Conservation (phyloP, 2,797 vertebrate species). For the Hybognathus amarus region DNA sequence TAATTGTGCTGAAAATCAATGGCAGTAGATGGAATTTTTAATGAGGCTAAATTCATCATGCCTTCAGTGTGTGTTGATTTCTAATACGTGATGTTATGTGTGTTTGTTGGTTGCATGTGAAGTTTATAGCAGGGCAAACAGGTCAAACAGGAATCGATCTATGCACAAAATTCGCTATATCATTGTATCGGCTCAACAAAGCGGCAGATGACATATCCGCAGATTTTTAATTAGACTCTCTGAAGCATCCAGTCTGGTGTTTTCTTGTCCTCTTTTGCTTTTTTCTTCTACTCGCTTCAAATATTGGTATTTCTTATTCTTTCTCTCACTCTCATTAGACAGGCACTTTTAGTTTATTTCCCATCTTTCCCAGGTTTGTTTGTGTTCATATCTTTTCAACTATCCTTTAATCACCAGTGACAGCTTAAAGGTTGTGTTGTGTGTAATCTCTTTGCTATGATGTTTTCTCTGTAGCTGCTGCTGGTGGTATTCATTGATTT, state of each 20-base stretch:
- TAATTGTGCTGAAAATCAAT: slow-evolving; percentile 12
- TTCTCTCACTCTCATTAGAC: slow-evolving; percentile 34
- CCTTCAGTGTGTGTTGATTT: not conserved
- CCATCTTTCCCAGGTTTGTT: slow-evolving; percentile 10
- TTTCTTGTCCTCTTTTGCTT: not conserved
- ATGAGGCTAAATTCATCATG: not conserved
- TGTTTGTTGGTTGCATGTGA: slow-evolving; percentile 15
- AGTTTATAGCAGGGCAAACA: slow-evolving; percentile 18
- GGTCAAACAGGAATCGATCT: slow-evolving; percentile 49
- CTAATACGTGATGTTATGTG: not conserved
- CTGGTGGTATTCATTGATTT: slow-evolving; percentile 26
- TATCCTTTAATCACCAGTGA: slow-evolving; percentile 28
- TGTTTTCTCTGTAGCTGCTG: slow-evolving; percentile 29
- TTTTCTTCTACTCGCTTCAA: slow-evolving; percentile 4
- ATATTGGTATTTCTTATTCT: not conserved
- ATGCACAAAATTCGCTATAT: slow-evolving; percentile 12
- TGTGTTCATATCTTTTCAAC: slow-evolving; percentile 15
- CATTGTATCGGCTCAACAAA: slow-evolving; percentile 21
- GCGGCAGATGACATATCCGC: slow-evolving; percentile 26
- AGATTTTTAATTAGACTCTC: slow-evolving; percentile 45
- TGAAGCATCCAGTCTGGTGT: slow-evolving; percentile 8
- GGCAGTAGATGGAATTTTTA: not conserved
- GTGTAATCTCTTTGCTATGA: slow-evolving; percentile 17
- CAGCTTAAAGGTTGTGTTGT: not conserved
- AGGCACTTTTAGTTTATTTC: slow-evolving; percentile 16